Percentiles rank a stretch among this genome's conserved stretches.
These are phyloP conservation scores for Callosobruchus maculatus DNA, from an alignment of 2,888 invertebrate species.

Conservation along the genomic window DNA sequence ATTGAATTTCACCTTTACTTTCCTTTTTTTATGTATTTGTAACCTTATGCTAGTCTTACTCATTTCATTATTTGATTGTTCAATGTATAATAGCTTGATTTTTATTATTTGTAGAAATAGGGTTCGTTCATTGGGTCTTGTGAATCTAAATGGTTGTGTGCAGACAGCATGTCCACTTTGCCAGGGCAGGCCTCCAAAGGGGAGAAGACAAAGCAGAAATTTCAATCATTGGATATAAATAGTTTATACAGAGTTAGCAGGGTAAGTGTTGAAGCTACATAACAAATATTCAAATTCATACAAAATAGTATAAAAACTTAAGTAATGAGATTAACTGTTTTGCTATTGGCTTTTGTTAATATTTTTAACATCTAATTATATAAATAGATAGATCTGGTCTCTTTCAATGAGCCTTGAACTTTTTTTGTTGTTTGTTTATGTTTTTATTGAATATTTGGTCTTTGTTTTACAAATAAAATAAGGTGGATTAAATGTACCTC, in stretches of 20 bases:
- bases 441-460: too few relatives aligned
- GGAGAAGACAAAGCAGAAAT: conserved; percentile 92
- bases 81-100: neutral
- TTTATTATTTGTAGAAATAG: conserved; percentile 52
- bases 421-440: too few relatives aligned
- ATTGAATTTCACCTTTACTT: neutral
- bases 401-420: too few relatives aligned
- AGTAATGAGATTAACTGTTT: too few relatives aligned
- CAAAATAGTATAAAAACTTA: too few relatives aligned
- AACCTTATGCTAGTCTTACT: neutral
- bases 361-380: too few relatives aligned
- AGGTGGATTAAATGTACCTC: too few relatives aligned
- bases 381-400: too few relatives aligned
- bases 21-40: neutral
- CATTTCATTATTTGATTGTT: neutral
- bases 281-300: too few relatives aligned
- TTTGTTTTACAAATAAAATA: too few relatives aligned
- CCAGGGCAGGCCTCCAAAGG: conserved; percentile 82
- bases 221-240: conserved; percentile 96
- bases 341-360: too few relatives aligned
- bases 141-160: conserved; percentile 86
- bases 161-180: conserved; percentile 95
- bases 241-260: conserved; percentile 87
- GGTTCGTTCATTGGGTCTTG: conserved; percentile 75
- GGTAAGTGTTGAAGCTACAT: too few relatives aligned